Conservation (phyloP, 92 coral and sea anemone genomes). For the Epizoanthus ramosus region DNA sequence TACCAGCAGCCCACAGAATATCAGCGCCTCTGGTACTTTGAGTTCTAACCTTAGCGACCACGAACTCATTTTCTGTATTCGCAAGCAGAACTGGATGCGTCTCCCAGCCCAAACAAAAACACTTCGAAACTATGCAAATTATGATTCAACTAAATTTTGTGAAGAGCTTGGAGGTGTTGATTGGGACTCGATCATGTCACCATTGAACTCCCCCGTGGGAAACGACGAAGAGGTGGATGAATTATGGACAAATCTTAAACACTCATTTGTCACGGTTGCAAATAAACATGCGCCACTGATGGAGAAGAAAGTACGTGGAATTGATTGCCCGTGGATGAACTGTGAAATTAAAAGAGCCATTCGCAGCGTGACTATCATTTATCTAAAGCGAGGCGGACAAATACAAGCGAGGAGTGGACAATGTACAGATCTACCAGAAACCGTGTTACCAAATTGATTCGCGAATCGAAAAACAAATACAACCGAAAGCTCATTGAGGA, state of each 20-base stretch:
- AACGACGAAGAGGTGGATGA: background rate
- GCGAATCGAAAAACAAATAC: conserved; percentile 43
- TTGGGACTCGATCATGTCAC: conserved; percentile 17
- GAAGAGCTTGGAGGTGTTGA: conserved; percentile 10
- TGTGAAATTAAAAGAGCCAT: conserved; percentile 31
- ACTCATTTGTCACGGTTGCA: conserved; percentile 17
- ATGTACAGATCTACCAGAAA: conserved; percentile 35
- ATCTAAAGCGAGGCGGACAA: conserved; percentile 20
- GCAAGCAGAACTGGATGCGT: conserved; percentile 20
- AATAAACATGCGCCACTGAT: conserved; percentile 40
- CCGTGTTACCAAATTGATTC: conserved; percentile 46
- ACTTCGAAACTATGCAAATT: conserved; percentile 34
- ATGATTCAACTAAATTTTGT: background rate
- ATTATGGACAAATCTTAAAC: conserved; percentile 41
- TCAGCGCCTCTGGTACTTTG: background rate
- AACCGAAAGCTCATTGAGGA: conserved; percentile 41
- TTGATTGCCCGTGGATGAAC: conserved; percentile 51
- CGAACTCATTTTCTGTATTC: conserved; percentile 16
- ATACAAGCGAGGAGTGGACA: conserved; percentile 25
- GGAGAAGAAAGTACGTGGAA: conserved; percentile 32
- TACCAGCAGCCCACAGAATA: conserved; percentile 23
- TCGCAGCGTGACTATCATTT: conserved; percentile 41
- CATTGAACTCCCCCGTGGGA: background rate
- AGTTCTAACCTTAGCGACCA: conserved; percentile 23
- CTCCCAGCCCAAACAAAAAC: conserved; percentile 20